These are phyloP conservation scores for Chrysogorgia sp. DNA, from an alignment of 92 coral and sea anemone species.

Conservation along the genomic window DNA sequence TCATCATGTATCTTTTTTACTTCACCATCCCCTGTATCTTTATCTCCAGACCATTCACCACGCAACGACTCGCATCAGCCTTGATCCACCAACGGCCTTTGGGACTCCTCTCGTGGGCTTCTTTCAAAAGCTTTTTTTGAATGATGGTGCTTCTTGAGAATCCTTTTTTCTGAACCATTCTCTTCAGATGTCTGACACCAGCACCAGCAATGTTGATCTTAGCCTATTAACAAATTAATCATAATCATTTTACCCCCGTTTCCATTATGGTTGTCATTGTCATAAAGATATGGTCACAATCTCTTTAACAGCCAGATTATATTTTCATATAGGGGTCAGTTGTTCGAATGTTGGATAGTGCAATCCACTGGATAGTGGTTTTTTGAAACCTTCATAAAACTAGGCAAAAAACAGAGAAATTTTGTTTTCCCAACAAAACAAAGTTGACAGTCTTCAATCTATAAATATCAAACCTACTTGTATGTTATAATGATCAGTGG, in stretches of 20 bases:
- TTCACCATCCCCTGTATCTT: background rate
- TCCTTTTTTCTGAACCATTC: background rate
- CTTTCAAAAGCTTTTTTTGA: background rate
- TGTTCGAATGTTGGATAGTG: too few relatives aligned
- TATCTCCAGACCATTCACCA: conserved; percentile 1
- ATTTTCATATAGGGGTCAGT: too few relatives aligned
- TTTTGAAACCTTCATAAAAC: too few relatives aligned
- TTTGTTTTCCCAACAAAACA: too few relatives aligned
- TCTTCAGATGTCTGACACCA: background rate
- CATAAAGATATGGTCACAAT: background rate
- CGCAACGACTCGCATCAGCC: background rate
- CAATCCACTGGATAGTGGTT: too few relatives aligned
- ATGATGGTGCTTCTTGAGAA: background rate
- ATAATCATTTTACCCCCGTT: background rate
- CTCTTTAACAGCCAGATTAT: too few relatives aligned
- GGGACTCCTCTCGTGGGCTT: background rate
- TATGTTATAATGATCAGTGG: too few relatives aligned
- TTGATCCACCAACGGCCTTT: background rate
- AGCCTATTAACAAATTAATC: background rate
- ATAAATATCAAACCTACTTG: too few relatives aligned
- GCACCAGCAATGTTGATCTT: background rate
- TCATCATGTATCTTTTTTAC: background rate
- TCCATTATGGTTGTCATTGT: background rate
- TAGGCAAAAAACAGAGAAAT: too few relatives aligned
- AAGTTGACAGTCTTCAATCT: too few relatives aligned